A percentile compares a stretch with the other conserved stretches of the same genome.
phyloP scores from a whole-genome alignment of 2,888 invertebrate species.

The Dichetophora obliterata region DNA sequence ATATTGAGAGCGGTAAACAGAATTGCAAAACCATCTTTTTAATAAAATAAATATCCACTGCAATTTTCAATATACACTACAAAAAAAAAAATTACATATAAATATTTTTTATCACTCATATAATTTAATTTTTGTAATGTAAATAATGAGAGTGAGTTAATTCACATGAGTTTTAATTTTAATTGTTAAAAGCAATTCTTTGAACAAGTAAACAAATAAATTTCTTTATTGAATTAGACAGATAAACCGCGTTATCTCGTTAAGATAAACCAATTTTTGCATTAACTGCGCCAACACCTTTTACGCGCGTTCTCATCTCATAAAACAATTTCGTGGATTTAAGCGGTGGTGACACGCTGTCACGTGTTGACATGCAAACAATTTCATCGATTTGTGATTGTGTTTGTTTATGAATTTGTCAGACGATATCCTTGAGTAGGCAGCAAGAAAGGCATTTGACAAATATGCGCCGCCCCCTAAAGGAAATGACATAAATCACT shows the following conservation, averaged over 20 bases:
- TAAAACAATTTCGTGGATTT: not conserved
- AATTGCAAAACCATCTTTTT: no score
- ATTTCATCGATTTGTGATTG: slow-evolving; percentile 28
- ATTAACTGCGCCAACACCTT: not conserved
- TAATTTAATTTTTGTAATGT: no score
- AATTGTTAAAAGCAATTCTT: no score
- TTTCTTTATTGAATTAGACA: not conserved
- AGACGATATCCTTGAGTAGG: slow-evolving; percentile 29
- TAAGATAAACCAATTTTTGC: not conserved
- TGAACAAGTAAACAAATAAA: no score
- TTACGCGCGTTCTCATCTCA: not conserved
- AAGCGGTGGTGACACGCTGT: not conserved
- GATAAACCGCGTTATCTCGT: not conserved
- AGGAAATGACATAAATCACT: slow-evolving; percentile 29
- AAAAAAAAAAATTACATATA: no score
- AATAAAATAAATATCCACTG: no score
- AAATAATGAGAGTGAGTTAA: no score
- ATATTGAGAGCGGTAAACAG: no score
- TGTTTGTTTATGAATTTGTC: slow-evolving; percentile 15
- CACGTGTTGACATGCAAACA: slow-evolving; percentile 32
- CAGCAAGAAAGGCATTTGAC: slow-evolving; percentile 57
- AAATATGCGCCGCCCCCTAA: slow-evolving; percentile 51
- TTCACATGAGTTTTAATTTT: no score
- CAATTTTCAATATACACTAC: no score
- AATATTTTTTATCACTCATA: no score